A percentile compares a stretch with the other conserved stretches of the same genome.
phyloP scores from a whole-genome alignment of 2,888 invertebrate species.

The Coleophora deauratella region DNA sequence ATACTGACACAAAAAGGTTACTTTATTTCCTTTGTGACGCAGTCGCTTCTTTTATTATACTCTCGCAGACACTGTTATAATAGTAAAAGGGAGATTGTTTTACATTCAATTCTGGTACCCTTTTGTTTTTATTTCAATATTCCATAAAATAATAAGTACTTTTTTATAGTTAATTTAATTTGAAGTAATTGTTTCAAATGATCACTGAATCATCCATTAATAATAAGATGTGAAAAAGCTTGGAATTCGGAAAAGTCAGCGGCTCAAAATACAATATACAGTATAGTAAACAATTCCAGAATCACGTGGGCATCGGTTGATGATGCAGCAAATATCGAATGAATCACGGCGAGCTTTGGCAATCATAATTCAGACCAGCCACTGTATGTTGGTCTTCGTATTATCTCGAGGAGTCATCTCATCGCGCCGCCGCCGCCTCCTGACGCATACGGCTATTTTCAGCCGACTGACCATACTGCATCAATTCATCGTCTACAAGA shows the following conservation, averaged over 20 bases:
- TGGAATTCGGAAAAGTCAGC: too few relatives aligned
- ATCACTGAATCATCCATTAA: not conserved
- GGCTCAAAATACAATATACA: too few relatives aligned
- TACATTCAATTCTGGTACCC: too few relatives aligned
- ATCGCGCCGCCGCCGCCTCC: constrained; percentile 34
- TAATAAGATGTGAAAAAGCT: too few relatives aligned
- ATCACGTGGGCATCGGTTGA: constrained; percentile 28
- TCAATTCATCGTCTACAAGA: constrained; percentile 24
- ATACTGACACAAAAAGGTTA: too few relatives aligned
- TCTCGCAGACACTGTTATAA: not conserved
- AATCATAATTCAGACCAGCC: constrained; percentile 52
- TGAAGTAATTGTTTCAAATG: too few relatives aligned
- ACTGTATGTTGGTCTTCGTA: constrained; percentile 43
- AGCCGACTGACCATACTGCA: constrained; percentile 24
- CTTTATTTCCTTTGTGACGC: too few relatives aligned
- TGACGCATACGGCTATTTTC: constrained; percentile 61
- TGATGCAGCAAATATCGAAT: constrained; percentile 21
- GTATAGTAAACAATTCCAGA: constrained; percentile 17
- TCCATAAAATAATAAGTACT: too few relatives aligned
- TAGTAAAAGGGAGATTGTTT: not conserved
- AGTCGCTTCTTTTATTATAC: not conserved
- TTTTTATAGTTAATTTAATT: too few relatives aligned
- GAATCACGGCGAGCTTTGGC: constrained; percentile 49
- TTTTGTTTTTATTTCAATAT: too few relatives aligned
- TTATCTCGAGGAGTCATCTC: constrained; percentile 47